Percentiles rank a stretch among this genome's conserved stretches.
Conservation (phyloP, 2,113 vertebrate genomes). For the Pleuronectes platessa region DNA sequence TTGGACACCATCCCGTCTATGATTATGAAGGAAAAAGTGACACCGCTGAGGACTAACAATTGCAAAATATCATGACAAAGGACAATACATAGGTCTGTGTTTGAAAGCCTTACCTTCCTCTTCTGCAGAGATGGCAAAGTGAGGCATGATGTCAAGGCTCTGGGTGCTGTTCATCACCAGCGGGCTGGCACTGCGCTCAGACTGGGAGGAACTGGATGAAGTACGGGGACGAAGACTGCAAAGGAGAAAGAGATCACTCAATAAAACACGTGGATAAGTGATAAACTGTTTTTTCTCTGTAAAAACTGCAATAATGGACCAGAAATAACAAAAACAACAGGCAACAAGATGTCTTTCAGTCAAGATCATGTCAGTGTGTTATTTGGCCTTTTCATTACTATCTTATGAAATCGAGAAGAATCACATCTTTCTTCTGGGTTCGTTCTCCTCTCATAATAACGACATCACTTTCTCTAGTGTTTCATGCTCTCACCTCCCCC, state of each 20-base stretch:
- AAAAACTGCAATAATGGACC: not conserved
- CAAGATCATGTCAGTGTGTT: not conserved
- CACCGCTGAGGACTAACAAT: not conserved
- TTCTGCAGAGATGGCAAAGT: constrained; percentile 89
- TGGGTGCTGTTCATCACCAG: constrained; percentile 85
- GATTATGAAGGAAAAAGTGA: not conserved
- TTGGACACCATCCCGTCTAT: constrained; percentile 79
- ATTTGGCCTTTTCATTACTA: not conserved
- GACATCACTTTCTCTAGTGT: constrained; percentile 10
- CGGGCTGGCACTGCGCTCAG: constrained; percentile 85
- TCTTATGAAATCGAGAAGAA: not conserved
- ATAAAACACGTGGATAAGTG: not conserved
- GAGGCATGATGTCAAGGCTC: constrained; percentile 91
- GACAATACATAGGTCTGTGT: not conserved
- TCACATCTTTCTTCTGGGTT: not conserved
- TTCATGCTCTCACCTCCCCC: constrained; percentile 57
- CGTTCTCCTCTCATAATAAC: constrained; percentile 5
- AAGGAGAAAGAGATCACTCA: not conserved
- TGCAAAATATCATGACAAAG: not conserved
- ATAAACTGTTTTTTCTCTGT: not conserved
- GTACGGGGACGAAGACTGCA: constrained; percentile 88
- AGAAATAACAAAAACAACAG: not conserved
- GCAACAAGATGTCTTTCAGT: not conserved
- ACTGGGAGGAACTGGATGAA: constrained; percentile 87
- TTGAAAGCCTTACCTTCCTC: constrained; percentile 83